Evolutionary conservation across 2,888 invertebrate species (phyloP), one percentile per base, ranked within the genome.

Genomic region (Galerucella calmariensis): DNA sequence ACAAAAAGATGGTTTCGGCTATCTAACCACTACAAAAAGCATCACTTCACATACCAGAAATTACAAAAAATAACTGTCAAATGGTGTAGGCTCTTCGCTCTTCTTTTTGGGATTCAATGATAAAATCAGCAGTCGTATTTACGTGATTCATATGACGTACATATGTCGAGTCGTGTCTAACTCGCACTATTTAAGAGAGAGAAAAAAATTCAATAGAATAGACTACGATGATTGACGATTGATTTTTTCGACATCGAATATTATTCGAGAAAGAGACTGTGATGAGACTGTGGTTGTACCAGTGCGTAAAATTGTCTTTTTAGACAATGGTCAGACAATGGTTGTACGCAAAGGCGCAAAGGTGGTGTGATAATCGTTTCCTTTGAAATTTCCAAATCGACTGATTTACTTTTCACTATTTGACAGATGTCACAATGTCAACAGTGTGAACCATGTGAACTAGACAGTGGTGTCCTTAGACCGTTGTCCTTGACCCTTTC

Each of bases 1-100:
- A 69, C 27, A 59, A 69, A 61, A 58, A 44, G 46, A 48, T 61
- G 20, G 16, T n/a, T 35, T 67, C 56, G 67, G 67, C 41, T 58
- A 41, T 16, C 35, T 59, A 46, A 35, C 53, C 16, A 66, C 41
- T 56, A 68, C 16, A 68, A 59, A 59, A 59, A 35, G 61, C 69
- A 51, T 69, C 46, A 44, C 63, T 35, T 27, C 44, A 61, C 35
- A 35, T 8, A 14, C 9, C 27, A 61, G 4, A 3, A 10, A 61
- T 35, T 61, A 61, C 35, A 61, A 59, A 59, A 59, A 59, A 59
- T 24, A 24, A 11, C 58, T 59, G 58, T 59, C 58, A 59, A 9
- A 59, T 24, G 58, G 20, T 16, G 20, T 59, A 16, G 20, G 6
- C 20, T 59, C 12, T 24, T 16, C 9, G 58, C 24, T 10, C 6